Evolutionary conservation across 92 coral and sea anemone genomes (phyloP).

Genomic region (Chrysogorgia sp.): DNA sequence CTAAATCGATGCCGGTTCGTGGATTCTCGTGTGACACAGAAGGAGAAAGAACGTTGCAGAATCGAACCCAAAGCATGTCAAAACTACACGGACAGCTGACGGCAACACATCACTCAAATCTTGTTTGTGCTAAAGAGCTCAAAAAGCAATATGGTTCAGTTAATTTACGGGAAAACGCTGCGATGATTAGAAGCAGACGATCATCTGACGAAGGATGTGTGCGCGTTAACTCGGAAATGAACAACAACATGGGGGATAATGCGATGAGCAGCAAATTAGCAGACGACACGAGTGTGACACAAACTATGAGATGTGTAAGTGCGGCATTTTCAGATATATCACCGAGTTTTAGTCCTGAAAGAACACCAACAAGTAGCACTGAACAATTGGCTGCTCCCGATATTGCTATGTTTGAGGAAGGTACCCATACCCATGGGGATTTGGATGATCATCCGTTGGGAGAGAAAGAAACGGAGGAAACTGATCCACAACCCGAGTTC

Average conservation of each 20-base stretch:
- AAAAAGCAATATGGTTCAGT: slow-evolving; percentile 18
- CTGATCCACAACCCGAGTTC: background rate
- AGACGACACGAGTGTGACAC: slow-evolving; percentile 1
- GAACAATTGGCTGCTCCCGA: slow-evolving; percentile 23
- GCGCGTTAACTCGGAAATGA: background rate
- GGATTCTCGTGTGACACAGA: background rate
- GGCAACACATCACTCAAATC: background rate
- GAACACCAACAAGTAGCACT: slow-evolving; percentile 23
- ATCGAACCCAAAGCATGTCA: slow-evolving; percentile 27
- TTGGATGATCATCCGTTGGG: background rate
- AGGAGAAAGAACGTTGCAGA: background rate
- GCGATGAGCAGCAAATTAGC: background rate
- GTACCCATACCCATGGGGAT: background rate
- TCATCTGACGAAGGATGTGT: slow-evolving; percentile 5
- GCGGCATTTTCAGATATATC: slow-evolving; percentile 41
- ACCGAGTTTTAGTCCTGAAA: slow-evolving; percentile 31
- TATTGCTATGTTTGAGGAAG: background rate
- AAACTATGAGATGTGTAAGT: slow-evolving; percentile 36
- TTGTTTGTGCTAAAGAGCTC: background rate
- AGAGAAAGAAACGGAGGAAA: too few relatives aligned
- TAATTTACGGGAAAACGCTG: slow-evolving; percentile 3
- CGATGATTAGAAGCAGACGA: background rate
- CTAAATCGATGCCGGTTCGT: slow-evolving; percentile 32
- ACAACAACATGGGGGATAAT: slow-evolving; percentile 4
- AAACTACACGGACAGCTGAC: slow-evolving; percentile 4